Conservation (phyloP, 2,113 vertebrate genomes). For the Heptranchias perlo region DNA sequence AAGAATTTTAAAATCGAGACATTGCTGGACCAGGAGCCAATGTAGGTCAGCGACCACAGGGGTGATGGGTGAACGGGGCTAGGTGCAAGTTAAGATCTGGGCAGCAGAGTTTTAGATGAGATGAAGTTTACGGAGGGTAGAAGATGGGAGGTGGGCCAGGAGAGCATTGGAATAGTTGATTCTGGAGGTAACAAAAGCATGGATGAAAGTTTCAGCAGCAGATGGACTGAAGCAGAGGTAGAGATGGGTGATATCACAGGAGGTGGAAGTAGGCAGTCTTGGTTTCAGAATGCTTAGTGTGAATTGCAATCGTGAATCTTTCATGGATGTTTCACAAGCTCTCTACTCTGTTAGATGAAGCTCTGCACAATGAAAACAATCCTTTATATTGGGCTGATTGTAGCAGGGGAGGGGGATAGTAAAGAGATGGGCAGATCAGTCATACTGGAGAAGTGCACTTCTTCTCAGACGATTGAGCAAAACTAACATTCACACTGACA, state of each 20-base stretch:
- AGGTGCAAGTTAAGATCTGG: background rate
- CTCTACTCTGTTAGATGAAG: background rate
- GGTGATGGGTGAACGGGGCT: background rate
- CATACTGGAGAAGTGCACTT: background rate
- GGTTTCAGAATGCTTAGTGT: background rate
- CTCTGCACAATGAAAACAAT: background rate
- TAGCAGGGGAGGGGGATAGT: background rate
- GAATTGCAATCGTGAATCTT: background rate
- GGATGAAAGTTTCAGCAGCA: background rate
- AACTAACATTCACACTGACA: background rate
- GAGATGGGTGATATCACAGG: background rate
- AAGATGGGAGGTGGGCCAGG: background rate
- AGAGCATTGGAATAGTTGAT: background rate
- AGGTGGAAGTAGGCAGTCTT: background rate
- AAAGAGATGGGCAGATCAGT: background rate
- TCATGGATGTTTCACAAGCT: background rate
- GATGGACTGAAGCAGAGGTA: background rate
- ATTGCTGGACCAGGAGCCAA: background rate
- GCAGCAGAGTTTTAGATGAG: background rate
- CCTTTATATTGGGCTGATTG: background rate
- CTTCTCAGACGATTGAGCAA: background rate
- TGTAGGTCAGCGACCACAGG: background rate
- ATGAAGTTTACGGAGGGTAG: background rate
- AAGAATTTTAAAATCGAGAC: background rate
- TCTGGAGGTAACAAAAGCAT: background rate